These are phyloP conservation scores for Hormaphis cornu DNA, from an alignment of 1,140 invertebrate species.

Conservation along the genomic window DNA sequence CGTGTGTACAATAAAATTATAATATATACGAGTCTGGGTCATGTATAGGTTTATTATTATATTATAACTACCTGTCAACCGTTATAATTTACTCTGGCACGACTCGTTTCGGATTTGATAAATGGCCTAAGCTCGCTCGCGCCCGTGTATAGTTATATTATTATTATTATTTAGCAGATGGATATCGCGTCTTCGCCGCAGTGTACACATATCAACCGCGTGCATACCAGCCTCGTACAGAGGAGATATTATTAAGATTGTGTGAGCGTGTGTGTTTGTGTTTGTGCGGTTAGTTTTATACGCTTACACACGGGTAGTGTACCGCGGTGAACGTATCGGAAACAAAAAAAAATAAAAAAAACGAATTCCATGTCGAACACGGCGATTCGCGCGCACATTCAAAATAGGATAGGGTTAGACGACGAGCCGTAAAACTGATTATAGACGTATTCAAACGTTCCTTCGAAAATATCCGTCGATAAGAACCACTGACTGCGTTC, in stretches of 20 bases:
- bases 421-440: too few relatives aligned
- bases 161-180: conserved; percentile 29
- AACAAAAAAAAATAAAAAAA: too few relatives aligned
- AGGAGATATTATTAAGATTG: too few relatives aligned
- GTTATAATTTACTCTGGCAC: conserved; percentile 27
- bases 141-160: too few relatives aligned
- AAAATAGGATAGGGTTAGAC: too few relatives aligned
- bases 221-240: background rate
- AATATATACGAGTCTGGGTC: background rate
- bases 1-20: background rate
- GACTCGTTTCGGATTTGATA: conserved; percentile 30
- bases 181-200: conserved; percentile 5
- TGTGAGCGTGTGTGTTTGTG: background rate
- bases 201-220: background rate
- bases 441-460: too few relatives aligned
- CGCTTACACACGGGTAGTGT: too few relatives aligned
- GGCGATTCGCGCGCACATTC: too few relatives aligned
- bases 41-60: conserved; percentile 29
- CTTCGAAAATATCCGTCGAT: too few relatives aligned
- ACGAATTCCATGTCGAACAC: too few relatives aligned
- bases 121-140: conserved; percentile 10
- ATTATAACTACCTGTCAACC: conserved; percentile 28
- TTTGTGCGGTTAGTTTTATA: background rate
- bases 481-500: too few relatives aligned
- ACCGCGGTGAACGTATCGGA: too few relatives aligned